Evolutionary conservation across 1,140 invertebrate genomes (phyloP), one percentile per base, ranked within the genome.

Genomic region (Caenorhabditis latens): DNA sequence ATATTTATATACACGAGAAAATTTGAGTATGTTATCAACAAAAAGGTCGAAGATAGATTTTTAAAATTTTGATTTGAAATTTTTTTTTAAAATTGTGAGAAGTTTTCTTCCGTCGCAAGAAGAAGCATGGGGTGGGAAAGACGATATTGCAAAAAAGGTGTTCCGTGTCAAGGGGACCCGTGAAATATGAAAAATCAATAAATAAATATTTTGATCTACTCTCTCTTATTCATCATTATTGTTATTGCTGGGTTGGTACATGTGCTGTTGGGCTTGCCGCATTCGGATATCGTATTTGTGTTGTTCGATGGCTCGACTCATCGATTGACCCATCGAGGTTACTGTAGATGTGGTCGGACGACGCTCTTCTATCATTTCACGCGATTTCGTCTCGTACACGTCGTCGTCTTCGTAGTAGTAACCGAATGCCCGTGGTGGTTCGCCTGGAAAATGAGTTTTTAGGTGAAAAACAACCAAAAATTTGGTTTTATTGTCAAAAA

Each of bases 361-460:
- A 13, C 71, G 43, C 13, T 79, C 71, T 21, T n/a, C 46, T 4
- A 91, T 84, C n/a, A 50, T 79, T 5, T 50, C 83, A 16, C 55
- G 83, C 1, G 90, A 89, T 71, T 90, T 91, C 4, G 86, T 89
- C 75, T 92, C 90, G 42, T 90, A 89, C 32, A 89, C 89, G n/a
- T 89, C 89, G 32, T 90, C 89, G 53, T 89, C 89, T 58, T 89
- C 89, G 61, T 89, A 89, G 50, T 89, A 89, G 75, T 90, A 89
- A 48, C 88, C 89, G 55, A 90, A 84, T 21, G 88, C 89, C 0
- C 86, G 88, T 11, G 84, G 84, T 2, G 86, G 87, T 42, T 87
- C 85, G 42, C 55, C 83, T 84, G 58, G 46, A 65, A 65, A 32
- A 21, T n/a, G 24, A 13, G 48, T 24, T 14, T 63, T 63, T 40